A percentile compares a stretch with the other conserved stretches of the same genome.
Conservation (phyloP, 2,113 vertebrate genomes). For the Cochlearius cochlearius region DNA sequence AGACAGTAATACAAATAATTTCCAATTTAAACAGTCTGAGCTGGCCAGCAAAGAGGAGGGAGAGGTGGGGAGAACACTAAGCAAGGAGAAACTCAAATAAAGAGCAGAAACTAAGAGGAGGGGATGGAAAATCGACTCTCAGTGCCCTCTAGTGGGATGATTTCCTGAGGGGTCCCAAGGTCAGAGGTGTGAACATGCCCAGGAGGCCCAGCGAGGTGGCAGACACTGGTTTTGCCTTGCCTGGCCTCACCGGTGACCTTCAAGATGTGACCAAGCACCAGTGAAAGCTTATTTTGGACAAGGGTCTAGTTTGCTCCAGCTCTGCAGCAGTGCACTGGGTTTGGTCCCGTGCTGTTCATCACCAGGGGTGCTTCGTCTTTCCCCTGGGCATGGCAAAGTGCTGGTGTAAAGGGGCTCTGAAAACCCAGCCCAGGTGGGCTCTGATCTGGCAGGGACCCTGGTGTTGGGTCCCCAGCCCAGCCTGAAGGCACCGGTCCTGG, state of each 20-base stretch:
- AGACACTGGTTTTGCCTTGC: background rate
- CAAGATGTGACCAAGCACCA: background rate
- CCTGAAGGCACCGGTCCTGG: background rate
- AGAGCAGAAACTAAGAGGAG: slow-evolving; percentile 23
- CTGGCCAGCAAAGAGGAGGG: slow-evolving; percentile 74
- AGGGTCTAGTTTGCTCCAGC: background rate
- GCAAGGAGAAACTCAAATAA: slow-evolving; percentile 58
- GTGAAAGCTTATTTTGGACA: background rate
- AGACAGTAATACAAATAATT: slow-evolving; percentile 90
- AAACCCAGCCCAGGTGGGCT: background rate
- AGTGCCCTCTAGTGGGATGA: slow-evolving; percentile 53
- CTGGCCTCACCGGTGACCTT: background rate
- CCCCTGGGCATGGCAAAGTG: background rate
- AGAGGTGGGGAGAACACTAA: slow-evolving; percentile 24
- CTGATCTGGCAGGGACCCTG: rapidly evolving
- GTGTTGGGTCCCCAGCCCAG: rapidly evolving
- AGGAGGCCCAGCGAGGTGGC: background rate
- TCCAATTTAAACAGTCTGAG: slow-evolving; percentile 87
- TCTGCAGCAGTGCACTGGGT: rapidly evolving
- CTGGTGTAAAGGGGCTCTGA: background rate
- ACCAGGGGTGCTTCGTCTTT: rapidly evolving
- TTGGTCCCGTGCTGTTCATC: background rate
- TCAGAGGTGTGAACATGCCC: background rate
- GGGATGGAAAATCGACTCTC: slow-evolving; percentile 54
- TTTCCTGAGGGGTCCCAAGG: slow-evolving; percentile 13